phyloP scores from a whole-genome alignment of 2,113 vertebrate species.

The Tichodroma muraria region DNA sequence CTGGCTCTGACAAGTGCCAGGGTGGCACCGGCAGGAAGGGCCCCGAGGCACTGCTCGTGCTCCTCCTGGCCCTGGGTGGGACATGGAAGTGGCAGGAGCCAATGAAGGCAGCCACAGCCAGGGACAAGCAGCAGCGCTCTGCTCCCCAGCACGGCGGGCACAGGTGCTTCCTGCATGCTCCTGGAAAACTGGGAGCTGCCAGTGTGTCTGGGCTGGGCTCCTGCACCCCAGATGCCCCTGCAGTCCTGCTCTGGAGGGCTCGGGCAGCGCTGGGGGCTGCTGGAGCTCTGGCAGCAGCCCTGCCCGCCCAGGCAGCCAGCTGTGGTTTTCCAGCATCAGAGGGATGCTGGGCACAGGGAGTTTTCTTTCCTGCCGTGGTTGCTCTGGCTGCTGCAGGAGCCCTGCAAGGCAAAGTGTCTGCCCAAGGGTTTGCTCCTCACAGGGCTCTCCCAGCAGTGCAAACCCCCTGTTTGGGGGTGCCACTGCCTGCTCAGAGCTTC shows the following conservation, averaged over 20 bases:
- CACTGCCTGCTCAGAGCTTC: neutral
- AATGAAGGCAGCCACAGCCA: fast-evolving
- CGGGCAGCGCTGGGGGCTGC: neutral
- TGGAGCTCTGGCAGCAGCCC: neutral
- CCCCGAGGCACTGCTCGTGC: neutral
- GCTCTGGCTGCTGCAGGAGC: neutral
- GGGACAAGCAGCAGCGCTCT: neutral
- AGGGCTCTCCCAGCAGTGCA: fast-evolving
- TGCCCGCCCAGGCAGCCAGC: neutral
- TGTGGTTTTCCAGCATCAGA: fast-evolving
- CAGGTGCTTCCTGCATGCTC: fast-evolving
- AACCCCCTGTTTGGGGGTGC: neutral
- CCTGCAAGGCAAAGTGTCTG: fast-evolving
- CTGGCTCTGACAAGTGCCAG: slow-evolving; percentile 56
- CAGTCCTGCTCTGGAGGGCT: neutral
- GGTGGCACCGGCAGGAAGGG: neutral
- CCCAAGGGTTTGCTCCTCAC: fast-evolving
- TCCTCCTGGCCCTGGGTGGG: neutral
- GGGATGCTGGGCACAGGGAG: neutral
- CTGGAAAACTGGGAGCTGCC: fast-evolving
- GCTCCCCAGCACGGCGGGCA: neutral
- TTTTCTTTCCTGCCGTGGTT: fast-evolving
- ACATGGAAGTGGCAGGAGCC: neutral
- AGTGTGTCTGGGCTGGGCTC: neutral
- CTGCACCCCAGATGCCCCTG: neutral